Evolutionary conservation across 1,140 invertebrate genomes (phyloP), one percentile per base, ranked within the genome.

Genomic region (Drosophila sturtevanti): DNA sequence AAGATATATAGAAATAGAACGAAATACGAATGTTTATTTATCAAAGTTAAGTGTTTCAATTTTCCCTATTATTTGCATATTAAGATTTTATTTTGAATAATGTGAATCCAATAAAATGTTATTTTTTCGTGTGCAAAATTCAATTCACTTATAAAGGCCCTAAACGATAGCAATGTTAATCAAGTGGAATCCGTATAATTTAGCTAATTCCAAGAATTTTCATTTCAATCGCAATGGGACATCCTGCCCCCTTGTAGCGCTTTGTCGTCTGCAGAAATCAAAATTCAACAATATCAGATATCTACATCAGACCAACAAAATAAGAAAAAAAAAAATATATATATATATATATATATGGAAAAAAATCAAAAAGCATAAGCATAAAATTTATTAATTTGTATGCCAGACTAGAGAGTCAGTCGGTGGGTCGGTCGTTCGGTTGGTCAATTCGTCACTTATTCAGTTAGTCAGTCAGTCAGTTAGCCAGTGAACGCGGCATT

Each of bases 321-420:
- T 24, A 35, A 54, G 52, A 63, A 68, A 38, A 64, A 72, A 68
- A 63, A 52, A 31, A 21, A 12, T 6, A 44, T 41, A 41, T n/a
- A 24, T 41, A 41, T 44, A 14, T 14, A 14, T 16, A 44, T 44
- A 14, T 18, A 44, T 24, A 24, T 24, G 4, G 1, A 44, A 35
- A 62, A 38, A 77, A 62, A 41, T 60, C 65, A 76, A 81, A 58
- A 54, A 62, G 68, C 60, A 48, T 51, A 44, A 44, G 38, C 48
- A 63, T 68, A 79, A 89, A 89, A 80, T 77, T 80, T 68, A 87
- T 80, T 77, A 77, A 87, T 87, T 87, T 79, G 72, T 87, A 81
- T 87, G 81, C 82, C 79, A 81, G 67, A 78, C 81, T 77, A 55
- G 72, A 55, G 73, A 69, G 76, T 70, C 66, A 10, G 41, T 18